Conservation (phyloP, 2,797 vertebrate genomes). For the Sarcoramphus papa region DNA sequence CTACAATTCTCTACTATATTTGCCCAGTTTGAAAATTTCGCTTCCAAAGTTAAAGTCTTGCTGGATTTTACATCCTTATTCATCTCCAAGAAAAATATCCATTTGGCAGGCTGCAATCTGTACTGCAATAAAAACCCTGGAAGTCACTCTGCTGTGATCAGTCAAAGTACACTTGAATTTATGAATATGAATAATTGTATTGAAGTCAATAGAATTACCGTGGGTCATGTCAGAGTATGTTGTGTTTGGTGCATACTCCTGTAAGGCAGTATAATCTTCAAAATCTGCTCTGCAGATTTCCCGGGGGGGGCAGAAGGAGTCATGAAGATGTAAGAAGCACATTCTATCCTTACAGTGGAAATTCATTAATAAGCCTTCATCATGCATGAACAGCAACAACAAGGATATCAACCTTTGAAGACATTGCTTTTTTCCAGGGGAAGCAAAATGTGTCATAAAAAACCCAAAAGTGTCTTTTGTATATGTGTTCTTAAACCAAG, state of each 20-base stretch:
- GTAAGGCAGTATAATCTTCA: background rate
- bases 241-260: background rate
- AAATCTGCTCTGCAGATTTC: background rate
- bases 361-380: background rate
- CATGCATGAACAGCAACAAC: background rate
- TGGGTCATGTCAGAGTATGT: background rate
- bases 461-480: rapidly evolving
- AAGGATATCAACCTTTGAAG: background rate
- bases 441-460: background rate
- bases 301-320: background rate
- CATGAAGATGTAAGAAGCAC: background rate
- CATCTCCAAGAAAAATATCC: background rate
- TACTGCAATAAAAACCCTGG: background rate
- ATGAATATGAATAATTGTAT: background rate
- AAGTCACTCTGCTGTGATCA: background rate
- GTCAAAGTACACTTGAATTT: background rate
- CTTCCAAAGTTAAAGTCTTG: background rate
- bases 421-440: background rate
- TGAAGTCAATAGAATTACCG: background rate
- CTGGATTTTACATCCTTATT: background rate
- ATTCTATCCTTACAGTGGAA: background rate
- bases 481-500: background rate
- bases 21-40: background rate
- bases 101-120: background rate
- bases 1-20: background rate